Percentiles rank a stretch among this genome's conserved stretches.
These are phyloP conservation scores for Anarhynchus alexandrinus DNA, from an alignment of 2,113 vertebrate species.

Conservation along the genomic window DNA sequence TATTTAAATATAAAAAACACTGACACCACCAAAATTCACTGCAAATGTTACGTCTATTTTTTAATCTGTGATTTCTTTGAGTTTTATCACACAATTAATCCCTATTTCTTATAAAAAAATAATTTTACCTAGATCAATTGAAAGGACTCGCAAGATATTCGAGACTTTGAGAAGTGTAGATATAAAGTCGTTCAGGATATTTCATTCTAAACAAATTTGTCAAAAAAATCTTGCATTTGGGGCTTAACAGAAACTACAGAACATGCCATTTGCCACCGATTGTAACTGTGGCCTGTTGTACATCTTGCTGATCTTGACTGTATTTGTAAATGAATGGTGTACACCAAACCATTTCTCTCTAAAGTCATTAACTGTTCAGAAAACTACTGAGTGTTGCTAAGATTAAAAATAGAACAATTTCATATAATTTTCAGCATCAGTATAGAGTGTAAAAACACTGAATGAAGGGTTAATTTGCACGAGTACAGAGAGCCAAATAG, in stretches of 20 bases:
- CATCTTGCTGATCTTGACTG: neutral
- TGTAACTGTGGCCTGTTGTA: neutral
- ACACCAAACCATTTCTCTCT: neutral
- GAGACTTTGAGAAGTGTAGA: neutral
- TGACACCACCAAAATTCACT: neutral
- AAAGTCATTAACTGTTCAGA: neutral
- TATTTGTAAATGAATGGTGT: neutral
- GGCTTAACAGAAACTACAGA: neutral
- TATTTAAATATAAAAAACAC: neutral
- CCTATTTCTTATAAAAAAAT: neutral
- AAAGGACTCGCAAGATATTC: neutral
- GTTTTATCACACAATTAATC: neutral
- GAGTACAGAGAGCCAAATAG: neutral
- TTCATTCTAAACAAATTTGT: neutral
- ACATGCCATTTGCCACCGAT: neutral
- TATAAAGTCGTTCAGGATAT: neutral
- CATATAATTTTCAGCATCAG: neutral
- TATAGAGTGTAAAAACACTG: neutral
- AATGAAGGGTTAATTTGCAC: constrained; percentile 39
- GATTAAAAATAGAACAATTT: neutral
- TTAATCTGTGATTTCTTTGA: neutral
- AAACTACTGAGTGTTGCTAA: neutral
- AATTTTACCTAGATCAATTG: neutral
- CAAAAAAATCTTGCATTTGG: neutral
- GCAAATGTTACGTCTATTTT: neutral